phyloP scores from a whole-genome alignment of 2,113 vertebrate species.

The Donacobius atricapilla region DNA sequence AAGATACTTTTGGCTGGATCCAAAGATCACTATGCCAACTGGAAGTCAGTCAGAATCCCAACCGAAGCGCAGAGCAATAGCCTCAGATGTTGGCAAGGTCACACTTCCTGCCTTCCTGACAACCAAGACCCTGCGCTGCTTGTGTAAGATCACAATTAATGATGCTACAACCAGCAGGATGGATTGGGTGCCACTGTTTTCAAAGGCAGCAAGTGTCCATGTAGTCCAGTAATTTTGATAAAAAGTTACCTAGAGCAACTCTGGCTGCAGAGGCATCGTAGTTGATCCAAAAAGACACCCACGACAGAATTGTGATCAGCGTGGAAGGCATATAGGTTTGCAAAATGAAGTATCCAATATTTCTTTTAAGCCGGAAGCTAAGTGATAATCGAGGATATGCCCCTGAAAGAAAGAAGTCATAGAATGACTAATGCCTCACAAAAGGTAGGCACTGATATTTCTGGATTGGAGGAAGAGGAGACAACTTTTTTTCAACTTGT shows the following conservation, averaged over 20 bases:
- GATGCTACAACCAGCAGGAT: not conserved
- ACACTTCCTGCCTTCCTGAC: not conserved
- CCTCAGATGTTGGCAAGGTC: not conserved
- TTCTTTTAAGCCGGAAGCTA: constrained; percentile 89
- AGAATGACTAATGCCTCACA: not conserved
- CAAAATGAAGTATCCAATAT: constrained; percentile 91
- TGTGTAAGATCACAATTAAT: not conserved
- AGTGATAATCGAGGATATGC: constrained; percentile 89
- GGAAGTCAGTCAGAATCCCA: not conserved
- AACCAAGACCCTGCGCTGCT: fast-evolving
- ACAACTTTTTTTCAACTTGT: not conserved
- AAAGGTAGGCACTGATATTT: not conserved
- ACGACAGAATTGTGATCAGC: constrained; percentile 86
- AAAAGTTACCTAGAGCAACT: constrained; percentile 87
- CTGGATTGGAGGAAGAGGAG: not conserved
- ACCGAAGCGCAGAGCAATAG: not conserved
- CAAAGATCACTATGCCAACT: not conserved
- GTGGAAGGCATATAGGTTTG: constrained; percentile 92
- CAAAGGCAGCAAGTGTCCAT: not conserved
- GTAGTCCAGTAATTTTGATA: not conserved
- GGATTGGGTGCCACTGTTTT: not conserved
- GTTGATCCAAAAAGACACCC: constrained; percentile 94
- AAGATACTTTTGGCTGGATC: not conserved
- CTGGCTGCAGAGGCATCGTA: constrained; percentile 93
- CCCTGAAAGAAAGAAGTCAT: constrained; percentile 71